A percentile compares a stretch with the other conserved stretches of the same genome.
These are phyloP conservation scores for Onychomys leucogaster DNA, from an alignment of 2,797 vertebrate genomes.

Conservation along the genomic window DNA sequence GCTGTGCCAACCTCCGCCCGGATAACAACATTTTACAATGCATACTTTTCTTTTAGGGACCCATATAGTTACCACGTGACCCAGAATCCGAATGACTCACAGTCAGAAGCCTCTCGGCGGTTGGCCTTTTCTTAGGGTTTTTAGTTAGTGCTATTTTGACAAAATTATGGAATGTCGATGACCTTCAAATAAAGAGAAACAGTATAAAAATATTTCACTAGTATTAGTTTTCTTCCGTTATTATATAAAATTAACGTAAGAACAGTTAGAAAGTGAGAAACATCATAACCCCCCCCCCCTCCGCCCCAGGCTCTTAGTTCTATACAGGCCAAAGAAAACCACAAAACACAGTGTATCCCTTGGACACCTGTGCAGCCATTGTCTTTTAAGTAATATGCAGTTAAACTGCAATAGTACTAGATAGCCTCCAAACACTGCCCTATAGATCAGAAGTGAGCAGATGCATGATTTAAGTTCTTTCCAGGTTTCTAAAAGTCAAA, in stretches of 20 bases:
- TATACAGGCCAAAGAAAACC: conserved; percentile 47
- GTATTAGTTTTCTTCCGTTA: conserved; percentile 57
- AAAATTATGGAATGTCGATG: conserved; percentile 96
- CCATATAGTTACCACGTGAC: neutral
- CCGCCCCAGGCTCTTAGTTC: neutral
- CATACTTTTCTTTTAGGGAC: conserved; percentile 27
- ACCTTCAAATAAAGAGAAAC: conserved; percentile 89
- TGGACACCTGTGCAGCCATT: conserved; percentile 15
- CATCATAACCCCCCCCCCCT: neutral
- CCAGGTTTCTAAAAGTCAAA: conserved; percentile 15
- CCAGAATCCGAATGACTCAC: conserved; percentile 88
- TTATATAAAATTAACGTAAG: conserved; percentile 60
- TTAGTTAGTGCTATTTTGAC: conserved; percentile 98
- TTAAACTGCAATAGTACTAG: conserved; percentile 17
- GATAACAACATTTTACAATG: neutral
- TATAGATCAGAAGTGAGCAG: conserved; percentile 26
- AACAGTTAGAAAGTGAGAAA: conserved; percentile 55
- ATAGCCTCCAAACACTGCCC: conserved; percentile 8
- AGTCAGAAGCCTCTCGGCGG: conserved; percentile 95
- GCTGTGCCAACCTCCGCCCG: too few relatives aligned
- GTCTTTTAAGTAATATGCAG: conserved; percentile 4
- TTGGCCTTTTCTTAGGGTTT: conserved; percentile 98
- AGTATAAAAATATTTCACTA: conserved; percentile 72
- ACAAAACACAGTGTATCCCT: neutral
- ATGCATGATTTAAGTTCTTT: conserved; percentile 22